Percentiles rank a stretch among this genome's conserved stretches.
phyloP scores from a whole-genome alignment of 2,113 vertebrate genomes.

The Protomyctophum bolini region DNA sequence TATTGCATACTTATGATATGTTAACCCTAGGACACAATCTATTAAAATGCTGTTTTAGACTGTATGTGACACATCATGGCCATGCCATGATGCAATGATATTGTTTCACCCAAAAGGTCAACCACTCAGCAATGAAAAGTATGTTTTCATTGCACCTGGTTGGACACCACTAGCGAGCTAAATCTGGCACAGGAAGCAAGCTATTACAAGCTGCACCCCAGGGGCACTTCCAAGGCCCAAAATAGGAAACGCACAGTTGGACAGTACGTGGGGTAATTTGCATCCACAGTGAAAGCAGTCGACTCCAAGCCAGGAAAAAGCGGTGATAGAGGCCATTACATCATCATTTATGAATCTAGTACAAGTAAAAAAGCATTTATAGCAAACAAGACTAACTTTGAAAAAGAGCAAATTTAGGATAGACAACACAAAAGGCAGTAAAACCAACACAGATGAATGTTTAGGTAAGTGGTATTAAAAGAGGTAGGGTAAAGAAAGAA shows the following conservation, averaged over 20 bases:
- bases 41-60: background rate
- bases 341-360: background rate
- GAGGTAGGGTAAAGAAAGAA: background rate
- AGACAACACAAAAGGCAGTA: background rate
- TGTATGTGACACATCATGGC: background rate
- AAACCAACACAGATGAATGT: background rate
- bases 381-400: background rate
- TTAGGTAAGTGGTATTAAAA: background rate
- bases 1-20: too few relatives aligned
- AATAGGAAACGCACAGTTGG: constrained; percentile 1
- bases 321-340: background rate
- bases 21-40: background rate
- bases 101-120: background rate
- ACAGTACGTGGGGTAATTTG: background rate
- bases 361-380: background rate
- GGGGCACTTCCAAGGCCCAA: background rate
- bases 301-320: background rate
- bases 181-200: background rate
- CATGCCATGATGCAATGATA: background rate
- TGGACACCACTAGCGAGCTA: background rate
- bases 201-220: background rate
- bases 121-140: background rate
- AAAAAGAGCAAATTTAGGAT: background rate
- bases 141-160: background rate
- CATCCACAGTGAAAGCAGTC: background rate